Evolutionary conservation across 1,140 invertebrate species (phyloP).

Genomic region (Bactericera cockerelli): DNA sequence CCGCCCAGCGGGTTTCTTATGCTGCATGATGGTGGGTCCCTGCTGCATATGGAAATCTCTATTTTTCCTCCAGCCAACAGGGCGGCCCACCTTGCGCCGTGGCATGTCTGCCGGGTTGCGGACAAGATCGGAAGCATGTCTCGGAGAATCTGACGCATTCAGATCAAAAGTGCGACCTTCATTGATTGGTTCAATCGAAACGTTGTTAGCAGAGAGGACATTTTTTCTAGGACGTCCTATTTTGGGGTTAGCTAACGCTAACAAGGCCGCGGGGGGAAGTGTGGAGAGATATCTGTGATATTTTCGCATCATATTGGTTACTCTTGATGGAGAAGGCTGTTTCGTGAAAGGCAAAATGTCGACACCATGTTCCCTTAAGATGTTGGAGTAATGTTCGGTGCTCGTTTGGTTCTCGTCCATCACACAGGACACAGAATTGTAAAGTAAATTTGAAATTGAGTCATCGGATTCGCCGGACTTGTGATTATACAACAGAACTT

Average conservation of each 20-base stretch:
- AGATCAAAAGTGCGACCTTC: neutral
- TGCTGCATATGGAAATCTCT: neutral
- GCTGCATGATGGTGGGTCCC: neutral
- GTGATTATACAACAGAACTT: neutral
- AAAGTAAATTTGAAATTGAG: neutral
- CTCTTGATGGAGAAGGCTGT: neutral
- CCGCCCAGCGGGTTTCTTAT: neutral
- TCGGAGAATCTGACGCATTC: neutral
- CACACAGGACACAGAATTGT: constrained; percentile 1
- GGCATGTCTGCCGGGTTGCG: neutral
- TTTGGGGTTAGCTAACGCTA: constrained; percentile 5
- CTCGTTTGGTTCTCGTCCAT: neutral
- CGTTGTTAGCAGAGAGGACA: neutral
- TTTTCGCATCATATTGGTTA: neutral
- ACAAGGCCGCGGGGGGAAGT: neutral
- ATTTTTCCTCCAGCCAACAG: constrained; percentile 6
- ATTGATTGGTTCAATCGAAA: neutral
- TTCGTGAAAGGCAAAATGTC: neutral
- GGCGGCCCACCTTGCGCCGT: neutral
- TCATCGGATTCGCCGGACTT: neutral
- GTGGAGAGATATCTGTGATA: constrained; percentile 2
- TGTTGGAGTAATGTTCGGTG: neutral
- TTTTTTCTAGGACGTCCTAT: constrained; percentile 1
- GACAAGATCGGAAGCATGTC: no score
- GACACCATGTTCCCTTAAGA: neutral